phyloP scores from a whole-genome alignment of 1,140 invertebrate genomes.

The Drosophila prosaltans region DNA sequence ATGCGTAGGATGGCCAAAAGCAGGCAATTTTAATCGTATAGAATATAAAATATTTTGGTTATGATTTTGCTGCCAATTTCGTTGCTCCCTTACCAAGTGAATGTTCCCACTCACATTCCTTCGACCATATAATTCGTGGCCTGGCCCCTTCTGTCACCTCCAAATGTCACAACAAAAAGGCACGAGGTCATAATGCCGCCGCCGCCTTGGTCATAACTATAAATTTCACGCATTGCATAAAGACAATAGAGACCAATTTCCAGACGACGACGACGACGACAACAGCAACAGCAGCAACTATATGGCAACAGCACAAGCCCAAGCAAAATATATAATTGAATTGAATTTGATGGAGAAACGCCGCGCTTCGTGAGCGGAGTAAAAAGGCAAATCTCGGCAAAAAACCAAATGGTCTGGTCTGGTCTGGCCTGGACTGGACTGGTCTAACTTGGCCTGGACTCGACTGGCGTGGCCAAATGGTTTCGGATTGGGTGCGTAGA shows the following conservation, averaged over 20 bases:
- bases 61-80: background rate
- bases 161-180: constrained; percentile 57
- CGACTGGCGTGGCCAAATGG: constrained; percentile 34
- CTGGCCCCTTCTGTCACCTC: constrained; percentile 50
- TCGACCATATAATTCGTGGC: constrained; percentile 57
- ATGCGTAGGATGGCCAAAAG: no score
- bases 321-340: constrained; percentile 60
- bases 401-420: constrained; percentile 13
- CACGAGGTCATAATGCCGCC: constrained; percentile 67
- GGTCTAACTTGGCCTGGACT: constrained; percentile 1
- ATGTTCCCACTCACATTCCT: constrained; percentile 53
- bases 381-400: constrained; percentile 71
- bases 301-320: background rate
- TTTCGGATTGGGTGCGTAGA: constrained; percentile 63
- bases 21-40: background rate
- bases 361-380: constrained; percentile 10
- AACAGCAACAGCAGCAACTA: background rate
- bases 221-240: constrained; percentile 72
- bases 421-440: background rate
- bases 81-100: constrained; percentile 30
- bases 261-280: constrained; percentile 12
- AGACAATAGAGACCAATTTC: constrained; percentile 69
- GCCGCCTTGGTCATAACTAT: constrained; percentile 64
- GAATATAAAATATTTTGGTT: background rate
- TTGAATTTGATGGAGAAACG: constrained; percentile 65